Evolutionary conservation across 2,113 vertebrate species (phyloP).

Genomic region (Microcebus jonahi): DNA sequence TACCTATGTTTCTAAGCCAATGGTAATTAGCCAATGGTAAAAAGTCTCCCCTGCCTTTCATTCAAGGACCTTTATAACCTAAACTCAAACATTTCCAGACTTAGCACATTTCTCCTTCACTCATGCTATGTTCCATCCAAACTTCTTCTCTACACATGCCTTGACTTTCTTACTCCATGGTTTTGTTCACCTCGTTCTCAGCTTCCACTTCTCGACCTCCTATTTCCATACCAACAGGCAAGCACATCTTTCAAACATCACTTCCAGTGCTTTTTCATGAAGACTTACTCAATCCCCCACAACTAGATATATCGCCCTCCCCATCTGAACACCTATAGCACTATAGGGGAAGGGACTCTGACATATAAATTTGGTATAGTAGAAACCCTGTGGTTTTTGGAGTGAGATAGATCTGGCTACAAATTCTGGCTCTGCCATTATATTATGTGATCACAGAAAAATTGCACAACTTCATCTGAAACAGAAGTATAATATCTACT

Average conservation of each 20-base stretch:
- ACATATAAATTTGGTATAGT: neutral
- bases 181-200: neutral
- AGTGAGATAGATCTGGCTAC: neutral
- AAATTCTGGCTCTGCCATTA: constrained; percentile 47
- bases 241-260: neutral
- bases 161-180: neutral
- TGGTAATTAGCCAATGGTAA: neutral
- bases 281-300: neutral
- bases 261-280: neutral
- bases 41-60: neutral
- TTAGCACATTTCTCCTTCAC: neutral
- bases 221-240: neutral
- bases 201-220: neutral
- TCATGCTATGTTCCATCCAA: neutral
- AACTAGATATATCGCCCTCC: neutral
- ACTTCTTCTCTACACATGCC: neutral
- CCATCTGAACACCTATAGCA: neutral
- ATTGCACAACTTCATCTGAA: constrained; percentile 21
- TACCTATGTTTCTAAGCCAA: neutral
- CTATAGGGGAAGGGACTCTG: neutral
- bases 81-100: neutral
- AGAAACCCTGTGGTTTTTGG: neutral
- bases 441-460: neutral
- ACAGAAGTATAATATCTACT: neutral
- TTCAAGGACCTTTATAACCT: constrained; percentile 10